phyloP scores from a whole-genome alignment of 1,140 invertebrate genomes.

The Apis mellifera region DNA sequence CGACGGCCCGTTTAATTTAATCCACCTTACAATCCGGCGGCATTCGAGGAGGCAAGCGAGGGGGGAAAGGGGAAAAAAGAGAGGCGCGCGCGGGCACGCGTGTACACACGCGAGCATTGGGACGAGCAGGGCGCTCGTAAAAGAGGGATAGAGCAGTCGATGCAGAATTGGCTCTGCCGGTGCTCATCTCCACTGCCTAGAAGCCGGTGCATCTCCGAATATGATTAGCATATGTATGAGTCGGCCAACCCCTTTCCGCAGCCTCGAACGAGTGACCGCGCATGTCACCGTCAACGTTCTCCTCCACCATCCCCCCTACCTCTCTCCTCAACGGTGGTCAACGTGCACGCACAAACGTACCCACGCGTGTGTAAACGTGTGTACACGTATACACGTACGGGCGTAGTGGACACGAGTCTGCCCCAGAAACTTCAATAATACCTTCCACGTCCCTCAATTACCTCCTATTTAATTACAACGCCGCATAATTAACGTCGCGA shows the following conservation, averaged over 20 bases:
- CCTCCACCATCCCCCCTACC: constrained; percentile 58
- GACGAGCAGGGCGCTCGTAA: background rate
- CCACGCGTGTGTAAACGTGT: background rate
- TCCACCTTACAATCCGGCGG: constrained; percentile 36
- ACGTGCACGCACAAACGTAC: background rate
- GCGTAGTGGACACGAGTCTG: constrained; percentile 52
- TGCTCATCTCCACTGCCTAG: constrained; percentile 65
- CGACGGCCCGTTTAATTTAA: constrained; percentile 54
- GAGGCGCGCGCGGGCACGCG: background rate
- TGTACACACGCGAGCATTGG: background rate
- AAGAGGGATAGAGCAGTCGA: constrained; percentile 58
- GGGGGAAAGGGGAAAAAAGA: background rate
- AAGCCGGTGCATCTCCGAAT: constrained; percentile 71
- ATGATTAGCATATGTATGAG: constrained; percentile 78
- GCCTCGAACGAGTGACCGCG: constrained; percentile 72
- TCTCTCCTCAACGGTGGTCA: background rate
- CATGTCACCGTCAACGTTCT: constrained; percentile 73
- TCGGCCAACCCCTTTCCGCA: constrained; percentile 64
- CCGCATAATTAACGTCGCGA: constrained; percentile 73
- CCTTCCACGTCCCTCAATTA: constrained; percentile 74
- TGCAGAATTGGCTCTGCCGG: constrained; percentile 58
- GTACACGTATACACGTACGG: constrained; percentile 7
- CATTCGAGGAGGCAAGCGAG: constrained; percentile 8
- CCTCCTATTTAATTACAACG: constrained; percentile 76
- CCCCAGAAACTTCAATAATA: constrained; percentile 76